These are phyloP conservation scores for Pachydiplax longipennis DNA, from an alignment of 2,888 invertebrate genomes.

Conservation along the genomic window DNA sequence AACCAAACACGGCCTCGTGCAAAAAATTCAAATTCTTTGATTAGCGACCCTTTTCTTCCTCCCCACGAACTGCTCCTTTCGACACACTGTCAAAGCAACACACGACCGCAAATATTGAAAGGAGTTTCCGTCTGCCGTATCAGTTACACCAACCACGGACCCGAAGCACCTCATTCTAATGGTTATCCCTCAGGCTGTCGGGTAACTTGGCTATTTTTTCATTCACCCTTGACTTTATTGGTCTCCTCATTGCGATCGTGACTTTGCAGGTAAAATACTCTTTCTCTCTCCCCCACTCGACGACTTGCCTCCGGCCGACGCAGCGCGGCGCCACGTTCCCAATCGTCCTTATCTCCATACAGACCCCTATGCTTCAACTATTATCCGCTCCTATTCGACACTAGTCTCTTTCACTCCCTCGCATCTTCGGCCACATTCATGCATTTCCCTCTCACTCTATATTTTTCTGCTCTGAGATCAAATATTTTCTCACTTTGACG, in stretches of 20 bases:
- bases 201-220: not conserved
- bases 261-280: slow-evolving; percentile 34
- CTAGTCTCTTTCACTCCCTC: too few species aligned
- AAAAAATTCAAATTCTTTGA: not conserved
- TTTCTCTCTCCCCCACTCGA: not conserved
- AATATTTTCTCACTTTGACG: too few species aligned
- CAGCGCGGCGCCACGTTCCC: slow-evolving; percentile 9
- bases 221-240: slow-evolving; percentile 39
- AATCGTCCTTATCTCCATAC: not conserved
- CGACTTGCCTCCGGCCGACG: slow-evolving; percentile 1
- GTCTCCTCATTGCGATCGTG: slow-evolving; percentile 27
- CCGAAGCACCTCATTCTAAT: not conserved
- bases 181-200: not conserved
- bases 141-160: slow-evolving; percentile 27
- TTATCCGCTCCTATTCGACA: too few species aligned
- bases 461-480: too few species aligned
- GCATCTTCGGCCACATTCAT: too few species aligned
- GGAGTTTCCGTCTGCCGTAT: not conserved
- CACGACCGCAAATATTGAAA: not conserved
- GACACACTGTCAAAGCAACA: not conserved
- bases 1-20: too few species aligned
- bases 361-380: not conserved
- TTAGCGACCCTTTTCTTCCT: not conserved
- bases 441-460: too few species aligned
- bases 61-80: not conserved